These are phyloP conservation scores for Pachydiplax longipennis DNA, from an alignment of 2,888 invertebrate genomes.

Conservation along the genomic window DNA sequence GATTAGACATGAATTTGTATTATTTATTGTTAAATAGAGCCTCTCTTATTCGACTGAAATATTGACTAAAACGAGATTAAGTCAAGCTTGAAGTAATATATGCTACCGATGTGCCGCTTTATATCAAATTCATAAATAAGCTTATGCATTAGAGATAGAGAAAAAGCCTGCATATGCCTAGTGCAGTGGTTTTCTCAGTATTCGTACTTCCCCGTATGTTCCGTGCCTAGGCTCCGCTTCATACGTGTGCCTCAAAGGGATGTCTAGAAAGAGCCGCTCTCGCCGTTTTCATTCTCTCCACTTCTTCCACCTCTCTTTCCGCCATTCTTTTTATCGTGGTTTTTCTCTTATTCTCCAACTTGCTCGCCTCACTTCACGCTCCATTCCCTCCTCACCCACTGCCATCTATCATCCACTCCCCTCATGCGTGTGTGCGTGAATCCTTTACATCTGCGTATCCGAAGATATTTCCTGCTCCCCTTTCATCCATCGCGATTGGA, in stretches of 20 bases:
- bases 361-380: not conserved
- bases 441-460: not conserved
- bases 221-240: no score
- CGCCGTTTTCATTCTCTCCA: no score
- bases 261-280: no score
- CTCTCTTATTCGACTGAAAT: no score
- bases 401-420: not conserved
- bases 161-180: no score
- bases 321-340: not conserved
- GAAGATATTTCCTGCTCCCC: not conserved
- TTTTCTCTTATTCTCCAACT: not conserved
- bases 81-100: no score
- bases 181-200: not conserved
- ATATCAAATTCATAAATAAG: no score
- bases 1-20: no score
- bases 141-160: not conserved
- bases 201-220: not conserved
- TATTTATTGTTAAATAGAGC: no score
- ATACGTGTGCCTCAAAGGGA: not conserved
- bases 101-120: no score
- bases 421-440: not conserved
- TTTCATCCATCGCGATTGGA: not conserved
- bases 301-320: not conserved
- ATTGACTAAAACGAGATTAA: no score
- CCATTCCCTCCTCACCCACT: not conserved